A percentile compares a stretch with the other conserved stretches of the same genome.
Evolutionary conservation across 2,888 invertebrate species (phyloP).

Genomic region (Serripes groenlandicus): DNA sequence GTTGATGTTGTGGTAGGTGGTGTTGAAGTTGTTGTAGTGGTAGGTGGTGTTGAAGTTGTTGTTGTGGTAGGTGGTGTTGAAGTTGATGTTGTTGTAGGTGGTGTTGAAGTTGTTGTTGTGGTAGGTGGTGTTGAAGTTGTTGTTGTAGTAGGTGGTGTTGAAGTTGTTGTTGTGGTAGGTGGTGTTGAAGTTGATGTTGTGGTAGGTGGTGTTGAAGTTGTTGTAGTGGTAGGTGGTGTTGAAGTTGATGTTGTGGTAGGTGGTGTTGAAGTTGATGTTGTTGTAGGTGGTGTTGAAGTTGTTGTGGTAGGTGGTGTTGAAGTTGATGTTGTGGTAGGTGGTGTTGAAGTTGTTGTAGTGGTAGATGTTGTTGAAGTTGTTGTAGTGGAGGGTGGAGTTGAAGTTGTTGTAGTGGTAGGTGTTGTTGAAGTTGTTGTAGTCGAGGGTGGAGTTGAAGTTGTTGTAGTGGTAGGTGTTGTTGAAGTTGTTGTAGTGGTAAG

Average conservation of each 20-base stretch:
- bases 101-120: background rate
- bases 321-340: background rate
- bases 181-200: background rate
- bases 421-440: background rate
- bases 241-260: background rate
- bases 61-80: background rate
- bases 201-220: background rate
- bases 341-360: background rate
- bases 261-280: background rate
- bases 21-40: background rate
- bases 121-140: background rate
- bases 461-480: background rate
- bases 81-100: background rate
- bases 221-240: background rate
- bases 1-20: constrained; percentile 1
- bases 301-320: background rate
- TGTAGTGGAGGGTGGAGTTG: background rate
- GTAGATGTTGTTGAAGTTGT: background rate
- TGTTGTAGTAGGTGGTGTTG: background rate
- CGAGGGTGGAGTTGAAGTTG: background rate
- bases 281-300: background rate
- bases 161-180: background rate
- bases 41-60: background rate
- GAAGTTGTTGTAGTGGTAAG: background rate
- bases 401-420: background rate